Evolutionary conservation across 2,797 vertebrate genomes (phyloP), one percentile per base, ranked within the genome.

Genomic region (Telmatherina bonti): DNA sequence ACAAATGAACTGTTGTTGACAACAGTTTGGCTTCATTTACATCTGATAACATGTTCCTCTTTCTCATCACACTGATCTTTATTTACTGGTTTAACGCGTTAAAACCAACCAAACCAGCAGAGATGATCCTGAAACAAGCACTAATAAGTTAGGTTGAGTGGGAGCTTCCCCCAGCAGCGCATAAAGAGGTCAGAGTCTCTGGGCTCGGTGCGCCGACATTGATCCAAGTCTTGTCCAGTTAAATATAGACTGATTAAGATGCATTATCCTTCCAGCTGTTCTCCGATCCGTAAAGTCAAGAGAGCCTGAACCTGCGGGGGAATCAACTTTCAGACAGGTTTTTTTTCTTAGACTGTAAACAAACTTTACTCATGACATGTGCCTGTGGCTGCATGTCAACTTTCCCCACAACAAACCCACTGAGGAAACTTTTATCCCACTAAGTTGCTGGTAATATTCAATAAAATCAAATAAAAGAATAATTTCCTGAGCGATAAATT

Each of bases 231-330:
- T 16, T 16, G 43, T 31, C 41, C 55, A 6, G 76, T 72, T 85
- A 83, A 72, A 74, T 83, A 64, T 76, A 86, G 74, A 65, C 72
- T 72, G 70, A 72, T 85, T 75, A 79, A 72, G 61, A 53, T 70
- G 36, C 30, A 22, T 83, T 63, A 73, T 65, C 66, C 72, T 10
- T 75, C 74, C 76, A 89, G 79, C 77, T 79, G 73, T 71, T 73
- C 53, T 22, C 16, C 7, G 20, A 1, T 2, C 11, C 38, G 4
- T 16, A 12, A 35, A 12, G 54, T 35, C 31, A n/a, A 1, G 7
- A n/a, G 30, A 18, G 31, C 7, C 54, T 13, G 20, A 35, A n/a
- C 7, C 43, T 1, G 43, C 1, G 7, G 43, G 20, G 54, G 54
- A 56, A 31, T n/a, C 30, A 33, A 2, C 30, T 56, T 11, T 56